Base-by-base conservation (phyloP, 2,113 vertebrate genomes). In the Dromaius novaehollandiae region DNA sequence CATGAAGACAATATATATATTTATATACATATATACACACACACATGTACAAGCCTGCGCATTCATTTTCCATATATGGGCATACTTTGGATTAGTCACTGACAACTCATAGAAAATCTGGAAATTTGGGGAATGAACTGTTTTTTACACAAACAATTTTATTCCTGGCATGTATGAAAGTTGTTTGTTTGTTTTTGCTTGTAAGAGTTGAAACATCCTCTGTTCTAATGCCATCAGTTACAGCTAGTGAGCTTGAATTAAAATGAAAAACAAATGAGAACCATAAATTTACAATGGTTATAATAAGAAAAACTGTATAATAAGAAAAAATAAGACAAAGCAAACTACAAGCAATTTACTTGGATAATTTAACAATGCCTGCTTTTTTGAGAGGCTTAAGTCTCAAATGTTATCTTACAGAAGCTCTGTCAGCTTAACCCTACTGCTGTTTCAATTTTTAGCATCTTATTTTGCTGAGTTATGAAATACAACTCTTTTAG, bases 111-210 rank as follows among this genome's bases (percentile, higher is more conserved):
- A 25, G 44, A 78, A 65, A 81, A 64, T 34, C 60, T 65, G 66
- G 48, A 55, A 55, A 55, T 74, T 55, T 40, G 38, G 13, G 19
- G 18, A 56, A 61, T 68, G 26, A 20, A 32, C 15, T 64, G 18
- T 0, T 2, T 6, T 42, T 56, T 79, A 32, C 40, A 60, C 40
- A 51, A 38, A 15, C 48, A 19, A 2, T 0, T 79, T 82, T 58
- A 13, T 25, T 69, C 53, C 46, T 71, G 36, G 22, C n/a, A 46
- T 40, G 7, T 36, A 6, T 3, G 8, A 48, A 73, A 83, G n/a
- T 11, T 60, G 9, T 15, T 80, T 53, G 10, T 24, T 76, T 56
- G 61, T 44, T 50, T 71, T 58, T 76, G 77, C 53, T 32, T 38
- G 30, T 25, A n/a, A 55, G 71, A 69, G 65, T 74, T 73, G 18